Conservation (phyloP, 2,113 vertebrate genomes). For the Periophthalmodon schlosseri region DNA sequence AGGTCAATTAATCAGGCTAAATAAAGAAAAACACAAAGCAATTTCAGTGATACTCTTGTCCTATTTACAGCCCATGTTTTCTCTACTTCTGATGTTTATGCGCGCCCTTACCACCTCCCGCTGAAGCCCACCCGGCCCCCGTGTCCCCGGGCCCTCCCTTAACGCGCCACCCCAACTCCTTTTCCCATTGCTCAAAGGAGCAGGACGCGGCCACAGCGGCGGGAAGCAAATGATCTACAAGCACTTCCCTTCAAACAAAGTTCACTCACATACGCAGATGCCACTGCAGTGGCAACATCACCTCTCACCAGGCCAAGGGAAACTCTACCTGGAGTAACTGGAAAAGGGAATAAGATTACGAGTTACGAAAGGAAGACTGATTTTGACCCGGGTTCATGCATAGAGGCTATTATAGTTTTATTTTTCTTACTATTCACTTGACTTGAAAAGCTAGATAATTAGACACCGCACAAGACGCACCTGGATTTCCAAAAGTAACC, state of each 20-base stretch:
- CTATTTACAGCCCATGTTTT: not conserved
- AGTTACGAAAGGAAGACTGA: constrained; percentile 26
- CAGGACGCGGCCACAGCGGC: constrained; percentile 77
- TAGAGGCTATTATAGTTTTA: not conserved
- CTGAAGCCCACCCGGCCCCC: constrained; percentile 47
- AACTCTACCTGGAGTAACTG: constrained; percentile 42
- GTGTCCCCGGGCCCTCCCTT: constrained; percentile 36
- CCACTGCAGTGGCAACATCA: constrained; percentile 59
- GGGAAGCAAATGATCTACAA: constrained; percentile 73
- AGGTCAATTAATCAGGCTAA: not conserved
- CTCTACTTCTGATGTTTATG: constrained; percentile 20
- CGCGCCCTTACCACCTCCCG: constrained; percentile 50
- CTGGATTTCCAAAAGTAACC: constrained; percentile 17
- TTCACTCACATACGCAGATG: constrained; percentile 59
- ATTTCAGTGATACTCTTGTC: not conserved
- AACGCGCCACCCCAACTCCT: constrained; percentile 69
- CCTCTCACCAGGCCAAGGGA: constrained; percentile 45
- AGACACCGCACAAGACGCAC: constrained; percentile 24
- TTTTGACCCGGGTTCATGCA: constrained; percentile 10
- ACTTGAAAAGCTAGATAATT: not conserved
- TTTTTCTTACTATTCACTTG: not conserved
- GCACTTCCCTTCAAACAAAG: constrained; percentile 61
- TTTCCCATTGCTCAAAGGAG: constrained; percentile 74
- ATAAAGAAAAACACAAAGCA: not conserved
- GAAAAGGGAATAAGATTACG: constrained; percentile 27